Evolutionary conservation across 1,140 invertebrate genomes (phyloP), one percentile per base, ranked within the genome.

Genomic region (Maniola jurtina): DNA sequence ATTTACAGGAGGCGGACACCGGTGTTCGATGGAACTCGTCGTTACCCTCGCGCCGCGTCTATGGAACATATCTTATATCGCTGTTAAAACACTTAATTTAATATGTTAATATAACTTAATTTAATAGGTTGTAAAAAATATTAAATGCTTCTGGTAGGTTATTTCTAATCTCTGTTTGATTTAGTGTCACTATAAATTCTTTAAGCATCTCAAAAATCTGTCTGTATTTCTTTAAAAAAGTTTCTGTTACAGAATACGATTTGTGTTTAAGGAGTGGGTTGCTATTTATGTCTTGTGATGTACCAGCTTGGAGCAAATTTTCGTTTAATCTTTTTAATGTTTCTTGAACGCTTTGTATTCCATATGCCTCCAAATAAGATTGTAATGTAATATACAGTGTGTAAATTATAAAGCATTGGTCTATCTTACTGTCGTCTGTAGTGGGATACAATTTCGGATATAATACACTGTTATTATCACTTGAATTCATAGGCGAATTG

Each of bases 351-450:
- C 59, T 42, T 66, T 76, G 61, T 13, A 89, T 66, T 76, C 68
- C 80, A 50, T 80, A 86, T 16, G 79, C 69, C 64, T 86, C 79
- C 56, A 89, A 71, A 71, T 78, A 86, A 10, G 84, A 79, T 40
- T 80, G 69, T 14, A 89, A 67, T 57, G 77, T 75, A 14, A 82
- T 72, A 62, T 77, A 86, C 33, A 88, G 63, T 9, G 65, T 45
- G 15, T 68, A 68, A n/a, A 81, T 66, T 34, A 83, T 55, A 65
- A 75, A 58, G 64, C 61, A 75, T 50, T 75, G 61, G 50, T 65
- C 66, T 55, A 71, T 59, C 36, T 69, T n/a, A 35, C 33, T 10
- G 9, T n/a, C 11, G 6, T 10, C 13, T n/a, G 15, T 2, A 33
- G 7, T 33, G 6, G 34, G 6, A 34, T 47, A 33, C 11, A 81